Evolutionary conservation across 2,113 vertebrate genomes (phyloP), one percentile per base, ranked within the genome.

Genomic region (Collichthys lucidus): DNA sequence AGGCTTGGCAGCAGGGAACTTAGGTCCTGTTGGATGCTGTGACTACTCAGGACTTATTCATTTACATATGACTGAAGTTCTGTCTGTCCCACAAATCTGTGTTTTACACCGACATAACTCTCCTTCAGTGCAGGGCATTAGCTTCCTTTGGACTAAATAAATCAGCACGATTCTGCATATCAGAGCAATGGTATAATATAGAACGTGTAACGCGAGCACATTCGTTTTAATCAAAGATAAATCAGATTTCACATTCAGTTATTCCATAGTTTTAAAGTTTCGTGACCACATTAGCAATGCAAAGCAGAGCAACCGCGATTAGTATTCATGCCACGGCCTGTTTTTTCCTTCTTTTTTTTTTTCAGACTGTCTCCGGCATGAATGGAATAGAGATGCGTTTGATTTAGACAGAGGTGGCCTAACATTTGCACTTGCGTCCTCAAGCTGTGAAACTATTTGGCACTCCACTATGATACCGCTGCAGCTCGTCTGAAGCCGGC

Each of bases 381-480:
- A 77, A 60, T 55, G 7, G 79, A 81, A 89, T 88, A 49, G 70
- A 70, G 82, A 83, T 77, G 16, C 2, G 14, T 79, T 61, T 77
- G 74, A 86, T 86, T 83, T 56, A 81, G 66, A 75, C 61, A 57
- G 74, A 78, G 66, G 56, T 65, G 66, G 62, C 50, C 62, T 59
- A 70, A 83, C 76, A 82, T 86, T 83, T 80, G 73, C 84, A 69
- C 61, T 71, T 14, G 49, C 24, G 22, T 79, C 69, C 75, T 72
- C 55, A 69, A 68, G 65, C 56, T 63, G 78, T 63, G 82, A 80
- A 86, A 70, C 17, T 52, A 60, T 89, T 81, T 79, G 80, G 65
- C 59, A n/a, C 65, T 60, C 17, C 20, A 10, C 79, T 44, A 14
- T 44, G 31, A 77, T 59, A 35, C 29, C 1, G 15, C 40, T 0